Percentiles rank a stretch among this genome's conserved stretches.
phyloP scores from a whole-genome alignment of 2,888 invertebrate species.

The Abrostola triplasia region DNA sequence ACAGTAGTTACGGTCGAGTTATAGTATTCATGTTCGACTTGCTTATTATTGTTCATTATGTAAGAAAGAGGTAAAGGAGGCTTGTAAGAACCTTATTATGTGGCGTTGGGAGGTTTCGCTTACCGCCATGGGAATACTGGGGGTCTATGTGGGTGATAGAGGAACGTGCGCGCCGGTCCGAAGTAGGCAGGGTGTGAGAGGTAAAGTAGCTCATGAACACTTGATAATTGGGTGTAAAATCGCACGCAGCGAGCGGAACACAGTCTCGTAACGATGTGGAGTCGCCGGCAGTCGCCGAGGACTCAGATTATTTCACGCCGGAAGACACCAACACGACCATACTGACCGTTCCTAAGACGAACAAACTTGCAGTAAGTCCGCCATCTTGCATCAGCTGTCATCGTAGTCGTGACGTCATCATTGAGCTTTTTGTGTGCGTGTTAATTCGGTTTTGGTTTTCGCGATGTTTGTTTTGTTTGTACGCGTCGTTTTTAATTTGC shows the following conservation, averaged over 20 bases:
- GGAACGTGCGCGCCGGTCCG: background rate
- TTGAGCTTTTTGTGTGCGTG: slow-evolving; percentile 58
- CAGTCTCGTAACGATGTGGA: slow-evolving; percentile 76
- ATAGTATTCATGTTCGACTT: slow-evolving; percentile 26
- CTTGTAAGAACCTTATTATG: slow-evolving; percentile 2
- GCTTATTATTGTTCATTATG: slow-evolving; percentile 30
- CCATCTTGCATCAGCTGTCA: slow-evolving; percentile 57
- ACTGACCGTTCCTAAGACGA: slow-evolving; percentile 88
- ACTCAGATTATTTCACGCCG: slow-evolving; percentile 94
- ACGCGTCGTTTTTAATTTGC: slow-evolving; percentile 73
- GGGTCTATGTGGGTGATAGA: background rate
- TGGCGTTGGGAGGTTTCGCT: background rate
- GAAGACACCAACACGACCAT: slow-evolving; percentile 92
- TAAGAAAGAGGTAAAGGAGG: background rate
- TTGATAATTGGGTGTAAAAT: slow-evolving; percentile 55
- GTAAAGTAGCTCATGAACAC: slow-evolving; percentile 26
- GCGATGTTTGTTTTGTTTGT: slow-evolving; percentile 58
- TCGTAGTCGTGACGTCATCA: slow-evolving; percentile 58
- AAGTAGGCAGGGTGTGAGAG: background rate
- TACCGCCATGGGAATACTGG: background rate
- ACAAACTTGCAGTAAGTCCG: slow-evolving; percentile 75
- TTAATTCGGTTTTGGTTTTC: slow-evolving; percentile 60
- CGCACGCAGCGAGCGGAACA: slow-evolving; percentile 64
- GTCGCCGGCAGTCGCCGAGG: slow-evolving; percentile 88
- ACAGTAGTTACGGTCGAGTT: slow-evolving; percentile 11